phyloP scores from a whole-genome alignment of 2,888 invertebrate genomes.

The Lissocephala sabroskyi region DNA sequence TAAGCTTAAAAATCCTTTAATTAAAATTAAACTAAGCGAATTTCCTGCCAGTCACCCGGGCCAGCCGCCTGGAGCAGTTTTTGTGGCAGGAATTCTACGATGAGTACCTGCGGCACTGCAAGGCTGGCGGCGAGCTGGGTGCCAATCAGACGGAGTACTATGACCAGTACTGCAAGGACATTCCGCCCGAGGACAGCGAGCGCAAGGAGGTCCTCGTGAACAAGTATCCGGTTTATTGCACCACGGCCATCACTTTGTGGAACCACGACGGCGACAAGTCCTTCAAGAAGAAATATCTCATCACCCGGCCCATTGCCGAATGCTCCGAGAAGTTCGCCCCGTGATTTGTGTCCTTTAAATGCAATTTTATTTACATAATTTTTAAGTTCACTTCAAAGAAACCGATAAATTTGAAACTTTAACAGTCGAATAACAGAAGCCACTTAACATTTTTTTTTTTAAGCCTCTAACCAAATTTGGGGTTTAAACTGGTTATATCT shows the following conservation, averaged over 20 bases:
- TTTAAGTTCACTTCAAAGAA: too few species aligned
- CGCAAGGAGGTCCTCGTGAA: constrained; percentile 46
- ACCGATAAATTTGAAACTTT: too few species aligned
- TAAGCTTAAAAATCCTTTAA: constrained; percentile 21
- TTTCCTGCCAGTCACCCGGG: constrained; percentile 64
- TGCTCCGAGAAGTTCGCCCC: constrained; percentile 66
- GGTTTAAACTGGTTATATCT: too few species aligned
- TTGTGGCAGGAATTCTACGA: constrained; percentile 67
- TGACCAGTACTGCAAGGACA: constrained; percentile 59
- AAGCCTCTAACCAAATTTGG: too few species aligned
- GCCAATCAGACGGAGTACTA: constrained; percentile 57
- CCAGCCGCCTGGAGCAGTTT: constrained; percentile 61
- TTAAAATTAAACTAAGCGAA: neutral
- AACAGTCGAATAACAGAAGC: too few species aligned
- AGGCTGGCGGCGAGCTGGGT: neutral
- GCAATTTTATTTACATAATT: too few species aligned
- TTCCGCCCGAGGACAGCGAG: constrained; percentile 40
- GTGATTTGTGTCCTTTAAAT: too few species aligned
- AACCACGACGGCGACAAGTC: constrained; percentile 66
- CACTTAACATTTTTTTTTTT: too few species aligned
- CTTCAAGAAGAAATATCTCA: constrained; percentile 51
- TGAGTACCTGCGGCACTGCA: constrained; percentile 60
- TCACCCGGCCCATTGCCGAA: constrained; percentile 54
- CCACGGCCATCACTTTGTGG: constrained; percentile 65
- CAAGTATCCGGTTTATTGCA: constrained; percentile 66